Conservation (phyloP, 2,113 vertebrate genomes). For the Lethenteron camtschaticum region DNA sequence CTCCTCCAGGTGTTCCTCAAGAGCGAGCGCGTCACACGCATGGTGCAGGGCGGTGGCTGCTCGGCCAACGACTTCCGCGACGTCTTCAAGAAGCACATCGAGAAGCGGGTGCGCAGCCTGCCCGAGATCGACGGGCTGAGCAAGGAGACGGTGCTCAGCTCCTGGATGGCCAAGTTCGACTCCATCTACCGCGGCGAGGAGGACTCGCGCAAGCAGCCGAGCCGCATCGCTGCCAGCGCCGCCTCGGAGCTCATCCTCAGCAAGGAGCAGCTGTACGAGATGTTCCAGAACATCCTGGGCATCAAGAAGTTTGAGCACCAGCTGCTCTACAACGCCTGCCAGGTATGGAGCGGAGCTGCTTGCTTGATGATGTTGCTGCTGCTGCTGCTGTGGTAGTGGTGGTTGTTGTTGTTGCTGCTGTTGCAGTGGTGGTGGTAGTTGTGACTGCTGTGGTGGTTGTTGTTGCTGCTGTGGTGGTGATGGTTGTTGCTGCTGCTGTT, state of each 20-base stretch:
- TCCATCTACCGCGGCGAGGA: constrained; percentile 91
- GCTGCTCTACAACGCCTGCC: constrained; percentile 87
- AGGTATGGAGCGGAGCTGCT: constrained; percentile 35
- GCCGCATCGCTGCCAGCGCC: constrained; percentile 70
- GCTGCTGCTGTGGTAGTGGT: background rate
- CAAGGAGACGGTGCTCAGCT: constrained; percentile 93
- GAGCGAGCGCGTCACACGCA: constrained; percentile 71
- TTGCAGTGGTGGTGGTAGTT: background rate
- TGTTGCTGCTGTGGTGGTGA: background rate
- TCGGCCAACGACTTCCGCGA: constrained; percentile 77
- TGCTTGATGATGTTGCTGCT: background rate
- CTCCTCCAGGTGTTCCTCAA: constrained; percentile 64
- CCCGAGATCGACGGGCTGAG: constrained; percentile 89
- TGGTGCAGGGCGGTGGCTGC: constrained; percentile 92
- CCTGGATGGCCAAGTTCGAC: constrained; percentile 95
- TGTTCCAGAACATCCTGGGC: constrained; percentile 94
- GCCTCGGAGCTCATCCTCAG: constrained; percentile 95
- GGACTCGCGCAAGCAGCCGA: constrained; percentile 79
- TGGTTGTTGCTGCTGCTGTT: background rate
- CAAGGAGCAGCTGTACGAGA: constrained; percentile 96
- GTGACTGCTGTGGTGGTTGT: background rate
- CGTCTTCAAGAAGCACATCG: constrained; percentile 97
- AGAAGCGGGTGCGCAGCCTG: constrained; percentile 84
- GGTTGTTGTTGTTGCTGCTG: background rate
- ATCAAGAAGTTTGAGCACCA: constrained; percentile 99